These are phyloP conservation scores for Centropus bengalensis DNA, from an alignment of 2,113 vertebrate species.

Conservation along the genomic window DNA sequence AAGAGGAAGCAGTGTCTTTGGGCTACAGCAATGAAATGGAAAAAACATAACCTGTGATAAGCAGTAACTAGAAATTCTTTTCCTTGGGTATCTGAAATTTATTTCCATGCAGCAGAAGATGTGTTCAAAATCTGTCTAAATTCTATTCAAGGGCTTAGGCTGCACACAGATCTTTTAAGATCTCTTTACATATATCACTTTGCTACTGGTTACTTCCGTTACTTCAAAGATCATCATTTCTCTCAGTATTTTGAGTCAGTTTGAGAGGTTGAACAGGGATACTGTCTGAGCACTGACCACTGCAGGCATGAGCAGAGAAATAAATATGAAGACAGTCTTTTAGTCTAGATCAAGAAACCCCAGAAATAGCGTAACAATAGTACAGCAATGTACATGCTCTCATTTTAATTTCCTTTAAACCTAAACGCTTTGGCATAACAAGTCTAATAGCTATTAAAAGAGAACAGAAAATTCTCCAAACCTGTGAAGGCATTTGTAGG, in stretches of 20 bases:
- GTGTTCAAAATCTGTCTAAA: background rate
- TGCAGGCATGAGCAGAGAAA: background rate
- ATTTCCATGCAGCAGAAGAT: background rate
- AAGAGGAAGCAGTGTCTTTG: background rate
- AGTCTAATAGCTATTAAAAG: conserved; percentile 66
- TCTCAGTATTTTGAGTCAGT: background rate
- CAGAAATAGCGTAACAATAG: background rate
- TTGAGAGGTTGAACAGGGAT: background rate
- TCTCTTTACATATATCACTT: background rate
- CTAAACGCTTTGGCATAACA: conserved; percentile 9
- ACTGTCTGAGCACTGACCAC: background rate
- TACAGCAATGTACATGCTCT: conserved; percentile 13
- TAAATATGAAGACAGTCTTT: background rate
- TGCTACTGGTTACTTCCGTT: background rate
- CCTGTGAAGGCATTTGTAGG: conserved; percentile 37
- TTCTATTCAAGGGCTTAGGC: background rate
- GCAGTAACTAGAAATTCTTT: background rate
- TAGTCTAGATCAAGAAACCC: background rate
- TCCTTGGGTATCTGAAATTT: background rate
- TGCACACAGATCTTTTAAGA: background rate
- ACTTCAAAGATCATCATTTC: background rate
- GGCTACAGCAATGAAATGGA: background rate
- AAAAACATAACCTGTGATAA: background rate
- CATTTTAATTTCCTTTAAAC: conserved; percentile 61
- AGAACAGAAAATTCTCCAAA: conserved; percentile 62